A percentile compares a stretch with the other conserved stretches of the same genome.
phyloP scores from a whole-genome alignment of 2,113 vertebrate species.

The Sander vitreus region DNA sequence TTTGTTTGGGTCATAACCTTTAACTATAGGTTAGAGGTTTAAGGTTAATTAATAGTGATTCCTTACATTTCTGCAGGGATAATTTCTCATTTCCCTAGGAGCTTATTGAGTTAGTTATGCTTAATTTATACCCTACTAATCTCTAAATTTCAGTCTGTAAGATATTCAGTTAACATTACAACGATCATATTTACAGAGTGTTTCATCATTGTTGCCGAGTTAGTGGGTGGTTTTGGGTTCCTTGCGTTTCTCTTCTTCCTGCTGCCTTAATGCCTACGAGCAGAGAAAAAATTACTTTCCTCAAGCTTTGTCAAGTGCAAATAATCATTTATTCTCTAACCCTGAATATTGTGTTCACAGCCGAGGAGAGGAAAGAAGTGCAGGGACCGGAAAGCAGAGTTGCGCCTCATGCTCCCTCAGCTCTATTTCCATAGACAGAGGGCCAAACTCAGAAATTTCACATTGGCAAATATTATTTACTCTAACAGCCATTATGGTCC shows the following conservation, averaged over 20 bases:
- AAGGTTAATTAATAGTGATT: background rate
- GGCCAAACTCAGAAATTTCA: slow-evolving; percentile 55
- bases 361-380: slow-evolving; percentile 35
- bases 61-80: slow-evolving; percentile 40
- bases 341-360: slow-evolving; percentile 46
- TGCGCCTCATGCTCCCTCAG: slow-evolving; percentile 36
- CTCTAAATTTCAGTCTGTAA: slow-evolving; percentile 51
- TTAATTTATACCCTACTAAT: slow-evolving; percentile 71
- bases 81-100: slow-evolving; percentile 15
- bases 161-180: slow-evolving; percentile 54
- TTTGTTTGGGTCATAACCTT: slow-evolving; percentile 8
- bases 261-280: slow-evolving; percentile 30
- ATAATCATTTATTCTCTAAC: slow-evolving; percentile 59
- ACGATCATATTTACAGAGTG: slow-evolving; percentile 52
- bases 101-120: slow-evolving; percentile 68
- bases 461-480: slow-evolving; percentile 54
- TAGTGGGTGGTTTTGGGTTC: slow-evolving; percentile 17
- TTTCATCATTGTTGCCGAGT: slow-evolving; percentile 58
- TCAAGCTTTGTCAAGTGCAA: slow-evolving; percentile 57
- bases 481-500: slow-evolving; percentile 41
- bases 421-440: slow-evolving; percentile 52
- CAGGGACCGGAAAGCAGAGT: slow-evolving; percentile 27
- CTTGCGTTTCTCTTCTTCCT: slow-evolving; percentile 24
- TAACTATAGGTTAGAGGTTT: background rate
- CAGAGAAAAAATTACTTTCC: slow-evolving; percentile 7